These are phyloP conservation scores for Macrophya alboannulata DNA, from an alignment of 2,888 invertebrate genomes.

Conservation along the genomic window DNA sequence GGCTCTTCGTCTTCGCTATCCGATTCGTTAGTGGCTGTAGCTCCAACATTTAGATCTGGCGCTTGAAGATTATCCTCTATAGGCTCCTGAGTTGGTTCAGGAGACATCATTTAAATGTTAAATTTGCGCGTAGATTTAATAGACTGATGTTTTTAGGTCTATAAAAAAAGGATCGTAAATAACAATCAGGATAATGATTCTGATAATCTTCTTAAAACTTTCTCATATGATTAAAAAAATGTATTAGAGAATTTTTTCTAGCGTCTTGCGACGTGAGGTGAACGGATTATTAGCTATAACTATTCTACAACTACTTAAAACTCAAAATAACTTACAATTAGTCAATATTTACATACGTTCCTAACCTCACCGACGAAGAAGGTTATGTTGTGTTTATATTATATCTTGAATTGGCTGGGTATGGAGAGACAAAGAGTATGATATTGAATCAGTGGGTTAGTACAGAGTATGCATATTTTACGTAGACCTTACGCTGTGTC, in stretches of 20 bases:
- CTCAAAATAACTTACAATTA: background rate
- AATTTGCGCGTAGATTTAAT: background rate
- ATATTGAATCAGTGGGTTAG: background rate
- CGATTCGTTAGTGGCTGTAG: slow-evolving; percentile 69
- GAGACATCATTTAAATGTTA: slow-evolving; percentile 71
- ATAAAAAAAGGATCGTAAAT: background rate
- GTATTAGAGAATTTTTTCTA: background rate
- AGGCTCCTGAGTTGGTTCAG: slow-evolving; percentile 75
- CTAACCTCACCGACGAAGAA: background rate
- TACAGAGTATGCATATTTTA: background rate
- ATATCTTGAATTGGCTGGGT: too few species aligned
- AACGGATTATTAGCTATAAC: background rate
- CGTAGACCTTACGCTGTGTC: background rate
- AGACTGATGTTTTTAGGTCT: background rate
- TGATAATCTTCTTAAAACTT: background rate
- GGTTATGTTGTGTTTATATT: background rate
- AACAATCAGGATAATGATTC: background rate
- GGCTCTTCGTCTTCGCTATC: slow-evolving; percentile 75
- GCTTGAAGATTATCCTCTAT: slow-evolving; percentile 70
- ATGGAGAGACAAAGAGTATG: background rate
- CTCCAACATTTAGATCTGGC: slow-evolving; percentile 66
- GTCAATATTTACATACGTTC: background rate
- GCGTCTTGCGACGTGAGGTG: background rate
- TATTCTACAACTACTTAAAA: background rate
- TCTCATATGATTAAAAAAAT: background rate